Evolutionary conservation across 2,113 vertebrate genomes (phyloP).

Genomic region (Protobothrops flavoviridis): DNA sequence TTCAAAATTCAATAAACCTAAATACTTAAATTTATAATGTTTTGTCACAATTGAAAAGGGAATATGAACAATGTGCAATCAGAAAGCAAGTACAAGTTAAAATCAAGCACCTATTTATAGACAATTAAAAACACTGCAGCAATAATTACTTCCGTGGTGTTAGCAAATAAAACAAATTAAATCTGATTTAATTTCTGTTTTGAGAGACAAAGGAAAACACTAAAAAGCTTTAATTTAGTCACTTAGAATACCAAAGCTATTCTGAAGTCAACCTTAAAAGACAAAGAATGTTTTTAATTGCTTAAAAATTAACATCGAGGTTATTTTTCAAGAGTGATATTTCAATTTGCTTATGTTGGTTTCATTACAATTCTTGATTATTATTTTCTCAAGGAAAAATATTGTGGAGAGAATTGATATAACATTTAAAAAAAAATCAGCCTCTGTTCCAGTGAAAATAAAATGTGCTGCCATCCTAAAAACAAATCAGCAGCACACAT

Average conservation of each 20-base stretch:
- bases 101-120: conserved; percentile 80
- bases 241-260: conserved; percentile 71
- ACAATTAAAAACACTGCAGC: conserved; percentile 80
- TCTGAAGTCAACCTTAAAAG: conserved; percentile 73
- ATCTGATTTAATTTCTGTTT: conserved; percentile 83
- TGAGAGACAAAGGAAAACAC: conserved; percentile 74
- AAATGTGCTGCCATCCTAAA: not conserved
- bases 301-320: conserved; percentile 29
- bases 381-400: conserved; percentile 18
- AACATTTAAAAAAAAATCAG: not conserved
- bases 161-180: conserved; percentile 87
- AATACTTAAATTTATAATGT: conserved; percentile 84
- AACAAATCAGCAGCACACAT: not conserved
- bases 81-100: conserved; percentile 77
- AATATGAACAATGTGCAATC: conserved; percentile 74
- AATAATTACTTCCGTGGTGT: conserved; percentile 81
- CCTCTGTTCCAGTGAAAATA: not conserved
- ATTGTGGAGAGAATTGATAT: not conserved
- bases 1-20: conserved; percentile 86
- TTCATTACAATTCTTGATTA: conserved; percentile 35
- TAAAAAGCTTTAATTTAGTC: conserved; percentile 77
- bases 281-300: conserved; percentile 57
- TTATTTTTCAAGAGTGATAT: conserved; percentile 44
- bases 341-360: conserved; percentile 27
- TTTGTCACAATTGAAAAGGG: conserved; percentile 79